Evolutionary conservation across 2,797 vertebrate genomes (phyloP), one percentile per base, ranked within the genome.

Genomic region (Acanthiza pusilla): DNA sequence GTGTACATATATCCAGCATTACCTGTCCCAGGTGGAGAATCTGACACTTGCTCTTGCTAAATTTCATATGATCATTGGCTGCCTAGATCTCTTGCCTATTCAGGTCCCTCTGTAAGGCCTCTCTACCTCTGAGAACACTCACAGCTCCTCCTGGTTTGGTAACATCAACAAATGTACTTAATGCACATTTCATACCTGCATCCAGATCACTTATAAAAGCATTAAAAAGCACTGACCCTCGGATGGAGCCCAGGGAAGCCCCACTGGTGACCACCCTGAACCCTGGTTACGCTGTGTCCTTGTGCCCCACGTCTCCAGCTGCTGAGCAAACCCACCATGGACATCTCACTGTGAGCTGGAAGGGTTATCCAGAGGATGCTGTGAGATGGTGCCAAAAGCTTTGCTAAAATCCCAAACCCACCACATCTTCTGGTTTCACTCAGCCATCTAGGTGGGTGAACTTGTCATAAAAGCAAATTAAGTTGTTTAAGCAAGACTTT

Each of bases 231-330:
- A 25, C 34, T n/a, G 47, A 11, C 16, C 8, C 5, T 48, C 19
- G 40, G 43, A 42, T 8, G 30, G 23, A 79, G 21, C 34, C 15
- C n/a, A 58, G 29, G 25, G 20, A 26, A 72, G 36, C 5, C 7
- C 32, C 18, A 15, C 29, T 48, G 34, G 23, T 57, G 23, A 19
- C 43, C 34, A 57, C 18, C 22, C 42, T 40, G 13, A 30, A 66
- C 3, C 16, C 5, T 13, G 22, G 50, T 43, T 30, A 34, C 0
- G 0, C 14, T 12, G 25, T 7, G 2, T 3, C 21, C 61, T 66
- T 54, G 10, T 7, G 38, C 2, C 18, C 11, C 16, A 2, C 0
- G 0, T 32, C 54, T 30, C 14, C 47, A 54, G 21, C 19, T 74
- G 17, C 54, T 53, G 29, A 53, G 29, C 53, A 45, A 53, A 40